Evolutionary conservation across 92 coral and sea anemone species (phyloP).

Genomic region (Siderastrea siderea): DNA sequence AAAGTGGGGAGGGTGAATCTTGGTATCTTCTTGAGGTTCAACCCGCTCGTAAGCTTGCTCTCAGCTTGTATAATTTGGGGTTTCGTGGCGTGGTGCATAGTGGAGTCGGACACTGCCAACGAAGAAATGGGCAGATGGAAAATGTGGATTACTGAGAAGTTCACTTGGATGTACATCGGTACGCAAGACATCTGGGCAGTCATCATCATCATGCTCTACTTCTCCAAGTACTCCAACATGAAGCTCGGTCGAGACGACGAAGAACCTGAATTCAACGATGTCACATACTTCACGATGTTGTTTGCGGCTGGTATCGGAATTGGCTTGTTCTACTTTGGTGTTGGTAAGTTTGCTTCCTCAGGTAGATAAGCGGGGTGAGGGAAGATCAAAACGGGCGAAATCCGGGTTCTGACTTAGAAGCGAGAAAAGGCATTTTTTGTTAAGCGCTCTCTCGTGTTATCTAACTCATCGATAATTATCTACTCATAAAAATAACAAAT

Average conservation of each 20-base stretch:
- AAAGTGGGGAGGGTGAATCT: slow-evolving; percentile 25
- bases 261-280: slow-evolving; percentile 90
- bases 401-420: neutral
- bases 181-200: slow-evolving; percentile 92
- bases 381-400: neutral
- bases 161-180: slow-evolving; percentile 95
- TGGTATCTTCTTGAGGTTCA: slow-evolving; percentile 42
- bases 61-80: slow-evolving; percentile 88
- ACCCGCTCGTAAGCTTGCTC: slow-evolving; percentile 84
- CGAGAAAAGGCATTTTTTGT: too few species aligned
- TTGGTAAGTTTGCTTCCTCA: slow-evolving; percentile 52
- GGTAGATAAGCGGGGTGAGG: neutral
- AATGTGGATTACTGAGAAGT: slow-evolving; percentile 84
- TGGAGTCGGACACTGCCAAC: slow-evolving; percentile 74
- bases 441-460: too few species aligned
- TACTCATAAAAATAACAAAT: too few species aligned
- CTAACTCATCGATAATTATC: too few species aligned
- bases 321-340: slow-evolving; percentile 91
- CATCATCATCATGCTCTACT: slow-evolving; percentile 83
- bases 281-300: slow-evolving; percentile 91
- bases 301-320: slow-evolving; percentile 95
- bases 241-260: slow-evolving; percentile 91
- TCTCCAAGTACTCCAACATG: slow-evolving; percentile 83
- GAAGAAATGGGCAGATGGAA: slow-evolving; percentile 72
- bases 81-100: slow-evolving; percentile 83